phyloP scores from a whole-genome alignment of 2,888 invertebrate species.

The Melangyna quadrimaculata region DNA sequence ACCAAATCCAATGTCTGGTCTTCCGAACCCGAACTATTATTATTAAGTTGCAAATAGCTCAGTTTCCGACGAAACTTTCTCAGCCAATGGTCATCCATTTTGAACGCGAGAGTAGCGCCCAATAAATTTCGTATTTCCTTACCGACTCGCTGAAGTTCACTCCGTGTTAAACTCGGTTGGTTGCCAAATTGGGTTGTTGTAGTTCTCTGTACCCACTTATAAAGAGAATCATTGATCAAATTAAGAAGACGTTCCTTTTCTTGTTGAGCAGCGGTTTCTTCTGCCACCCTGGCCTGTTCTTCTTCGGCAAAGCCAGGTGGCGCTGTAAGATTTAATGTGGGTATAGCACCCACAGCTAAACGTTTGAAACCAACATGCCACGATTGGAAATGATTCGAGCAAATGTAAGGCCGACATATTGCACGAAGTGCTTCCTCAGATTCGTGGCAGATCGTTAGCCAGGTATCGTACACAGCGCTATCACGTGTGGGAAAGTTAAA shows the following conservation, averaged over 20 bases:
- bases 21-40: background rate
- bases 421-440: conserved; percentile 76
- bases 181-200: background rate
- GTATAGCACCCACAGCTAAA: conserved; percentile 78
- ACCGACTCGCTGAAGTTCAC: conserved; percentile 29
- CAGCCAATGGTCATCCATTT: conserved; percentile 50
- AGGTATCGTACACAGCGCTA: conserved; percentile 77
- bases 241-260: background rate
- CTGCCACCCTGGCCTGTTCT: conserved; percentile 76
- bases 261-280: conserved; percentile 67
- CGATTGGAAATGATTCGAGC: conserved; percentile 78
- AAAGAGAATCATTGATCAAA: conserved; percentile 28
- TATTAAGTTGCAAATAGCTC: background rate
- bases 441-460: conserved; percentile 78
- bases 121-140: conserved; percentile 36
- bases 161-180: conserved; percentile 6
- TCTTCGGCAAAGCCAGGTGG: conserved; percentile 47
- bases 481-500: conserved; percentile 79
- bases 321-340: conserved; percentile 75
- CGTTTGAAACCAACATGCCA: conserved; percentile 77
- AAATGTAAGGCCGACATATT: conserved; percentile 78
- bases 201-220: conserved; percentile 36
- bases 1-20: conserved; percentile 7
- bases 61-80: conserved; percentile 38
- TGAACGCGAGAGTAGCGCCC: conserved; percentile 19